Conservation (phyloP, 2,888 invertebrate genomes). For the Reticulitermes lucifugus region DNA sequence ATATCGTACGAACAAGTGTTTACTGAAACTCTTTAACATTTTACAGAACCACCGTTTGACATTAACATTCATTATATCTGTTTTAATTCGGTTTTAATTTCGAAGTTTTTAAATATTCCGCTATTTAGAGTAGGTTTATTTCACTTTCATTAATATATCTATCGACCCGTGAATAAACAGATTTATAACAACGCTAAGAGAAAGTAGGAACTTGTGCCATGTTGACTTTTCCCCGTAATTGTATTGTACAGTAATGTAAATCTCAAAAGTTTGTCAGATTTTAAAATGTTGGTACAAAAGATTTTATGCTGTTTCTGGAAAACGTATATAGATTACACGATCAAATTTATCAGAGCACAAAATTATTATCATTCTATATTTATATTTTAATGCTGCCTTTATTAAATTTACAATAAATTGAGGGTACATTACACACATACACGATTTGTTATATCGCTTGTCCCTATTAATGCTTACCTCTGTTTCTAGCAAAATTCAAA, state of each 20-base stretch:
- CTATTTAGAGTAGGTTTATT: background rate
- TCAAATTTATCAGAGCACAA: background rate
- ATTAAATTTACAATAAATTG: too few species aligned
- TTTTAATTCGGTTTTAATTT: conserved; percentile 1
- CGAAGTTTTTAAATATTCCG: background rate
- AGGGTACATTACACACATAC: too few species aligned
- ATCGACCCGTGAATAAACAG: background rate
- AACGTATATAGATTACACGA: background rate
- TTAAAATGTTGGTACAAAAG: background rate
- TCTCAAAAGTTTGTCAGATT: background rate
- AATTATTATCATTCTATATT: background rate
- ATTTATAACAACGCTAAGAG: background rate
- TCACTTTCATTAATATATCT: background rate
- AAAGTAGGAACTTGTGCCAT: background rate
- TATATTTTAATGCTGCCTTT: too few species aligned
- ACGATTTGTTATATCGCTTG: too few species aligned
- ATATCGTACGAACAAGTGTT: background rate
- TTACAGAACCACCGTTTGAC: background rate
- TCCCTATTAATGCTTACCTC: too few species aligned
- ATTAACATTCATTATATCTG: background rate
- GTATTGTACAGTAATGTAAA: background rate
- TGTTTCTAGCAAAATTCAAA: too few species aligned
- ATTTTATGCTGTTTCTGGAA: background rate
- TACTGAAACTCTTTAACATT: background rate
- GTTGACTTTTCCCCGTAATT: background rate